Evolutionary conservation across 2,888 invertebrate species (phyloP), one percentile per base, ranked within the genome.

Genomic region (Laothoe populi): DNA sequence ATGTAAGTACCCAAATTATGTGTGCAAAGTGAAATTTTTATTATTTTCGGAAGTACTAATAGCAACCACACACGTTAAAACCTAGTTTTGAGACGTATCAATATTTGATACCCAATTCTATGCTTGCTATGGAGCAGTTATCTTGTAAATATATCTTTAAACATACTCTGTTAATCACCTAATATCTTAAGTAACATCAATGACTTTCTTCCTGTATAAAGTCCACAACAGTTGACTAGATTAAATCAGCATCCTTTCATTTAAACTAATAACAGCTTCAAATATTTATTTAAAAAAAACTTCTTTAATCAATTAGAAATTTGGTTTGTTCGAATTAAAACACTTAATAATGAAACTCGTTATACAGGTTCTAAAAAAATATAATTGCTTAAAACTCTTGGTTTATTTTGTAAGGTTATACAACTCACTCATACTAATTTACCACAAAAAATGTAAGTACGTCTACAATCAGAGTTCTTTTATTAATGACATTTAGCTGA

Each of bases 401-500:
- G 4, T 44, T 19, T 19, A 5, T 19, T 19, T 8, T 44, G 19
- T 8, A 19, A 44, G 44, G 44, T 44, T 44, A 44, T 19, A 44
- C n/a, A 44, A 44, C 10, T 19, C 19, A 8, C 8, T 42, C 0
- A 42, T 16, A 48, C 23, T 24, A 16, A 8, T 16, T 49, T 53
- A 31, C 16, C 16, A 10, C 16, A 19, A 35, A 19, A 44, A 8
- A 19, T 11, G 0, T n/a, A 61, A 13, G 35, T 13, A 2, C n/a
- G 7, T 61, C 42, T 61, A 21, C 40, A 31, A 49, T 24, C n/a
- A 63, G 46, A 24, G 38, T 24, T 77, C 77, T 77, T 66, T 74
- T 63, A 66, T 70, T 74, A 73, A 70, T 75, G 78, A 73, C 71
- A 70, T 75, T 75, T 73, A 70, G 80, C 69, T 73, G 73, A 80